These are phyloP conservation scores for Cepaea hortensis DNA, from an alignment of 2,888 invertebrate genomes.

Conservation along the genomic window DNA sequence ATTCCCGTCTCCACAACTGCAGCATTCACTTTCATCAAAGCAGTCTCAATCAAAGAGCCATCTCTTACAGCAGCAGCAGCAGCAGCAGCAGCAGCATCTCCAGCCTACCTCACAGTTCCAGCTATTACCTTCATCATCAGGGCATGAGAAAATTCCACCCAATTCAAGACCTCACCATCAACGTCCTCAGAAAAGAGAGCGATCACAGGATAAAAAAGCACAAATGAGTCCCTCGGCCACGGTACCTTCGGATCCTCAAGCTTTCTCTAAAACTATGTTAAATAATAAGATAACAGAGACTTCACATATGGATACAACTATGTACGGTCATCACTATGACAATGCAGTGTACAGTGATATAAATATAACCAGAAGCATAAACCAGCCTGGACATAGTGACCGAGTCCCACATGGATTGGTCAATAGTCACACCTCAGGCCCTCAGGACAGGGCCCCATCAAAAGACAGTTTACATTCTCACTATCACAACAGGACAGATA, in stretches of 20 bases:
- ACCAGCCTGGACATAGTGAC: background rate
- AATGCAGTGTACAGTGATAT: too few relatives aligned
- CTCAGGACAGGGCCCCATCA: background rate
- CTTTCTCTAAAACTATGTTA: too few relatives aligned
- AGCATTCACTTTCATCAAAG: background rate
- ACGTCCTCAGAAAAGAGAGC: background rate
- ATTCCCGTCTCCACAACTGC: background rate
- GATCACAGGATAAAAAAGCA: background rate
- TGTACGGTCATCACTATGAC: background rate
- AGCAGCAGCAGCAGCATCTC: background rate
- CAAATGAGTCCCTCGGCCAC: too few relatives aligned
- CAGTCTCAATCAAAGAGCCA: background rate
- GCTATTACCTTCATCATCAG: background rate
- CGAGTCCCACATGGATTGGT: background rate
- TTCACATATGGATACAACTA: background rate
- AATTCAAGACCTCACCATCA: background rate
- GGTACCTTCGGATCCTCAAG: background rate
- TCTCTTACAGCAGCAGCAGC: background rate
- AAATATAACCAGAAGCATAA: too few relatives aligned
- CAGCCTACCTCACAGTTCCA: background rate
- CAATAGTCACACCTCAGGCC: background rate
- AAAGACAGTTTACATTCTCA: background rate
- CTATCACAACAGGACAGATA: background rate
- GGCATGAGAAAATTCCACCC: background rate
- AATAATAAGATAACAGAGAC: background rate